Evolutionary conservation across 2,888 invertebrate species (phyloP).

Genomic region (Agapostemon virescens): DNA sequence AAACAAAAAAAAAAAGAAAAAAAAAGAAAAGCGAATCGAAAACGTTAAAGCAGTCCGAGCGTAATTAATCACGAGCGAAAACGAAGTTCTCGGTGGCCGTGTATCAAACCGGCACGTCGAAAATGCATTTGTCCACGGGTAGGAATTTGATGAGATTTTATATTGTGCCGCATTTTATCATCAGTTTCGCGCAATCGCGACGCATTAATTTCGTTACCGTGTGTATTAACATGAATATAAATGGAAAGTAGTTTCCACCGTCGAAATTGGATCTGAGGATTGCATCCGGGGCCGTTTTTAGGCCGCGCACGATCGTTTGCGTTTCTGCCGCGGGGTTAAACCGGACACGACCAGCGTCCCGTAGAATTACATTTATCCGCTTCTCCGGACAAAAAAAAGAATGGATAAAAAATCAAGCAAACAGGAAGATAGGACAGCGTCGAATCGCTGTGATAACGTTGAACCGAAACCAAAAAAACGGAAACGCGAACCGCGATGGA

Average conservation of each 20-base stretch:
- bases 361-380: constrained; percentile 21
- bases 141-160: constrained; percentile 57
- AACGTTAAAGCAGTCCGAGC: constrained; percentile 39
- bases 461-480: neutral
- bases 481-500: neutral
- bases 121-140: constrained; percentile 42
- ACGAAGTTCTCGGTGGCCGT: constrained; percentile 24
- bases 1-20: neutral
- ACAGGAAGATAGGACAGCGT: neutral
- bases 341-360: too few relatives aligned
- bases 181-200: constrained; percentile 41
- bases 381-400: neutral
- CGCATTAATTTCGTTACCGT: constrained; percentile 47
- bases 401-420: neutral
- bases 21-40: constrained; percentile 17
- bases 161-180: constrained; percentile 47
- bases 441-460: neutral
- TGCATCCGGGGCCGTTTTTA: constrained; percentile 33
- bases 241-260: constrained; percentile 38
- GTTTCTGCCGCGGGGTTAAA: neutral
- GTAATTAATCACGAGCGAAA: constrained; percentile 42
- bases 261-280: constrained; percentile 43
- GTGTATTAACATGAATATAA: constrained; percentile 52
- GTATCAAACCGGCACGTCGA: constrained; percentile 29
- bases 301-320: constrained; percentile 16